phyloP scores from a whole-genome alignment of 2,113 vertebrate genomes.

The Zosterops pallidus region DNA sequence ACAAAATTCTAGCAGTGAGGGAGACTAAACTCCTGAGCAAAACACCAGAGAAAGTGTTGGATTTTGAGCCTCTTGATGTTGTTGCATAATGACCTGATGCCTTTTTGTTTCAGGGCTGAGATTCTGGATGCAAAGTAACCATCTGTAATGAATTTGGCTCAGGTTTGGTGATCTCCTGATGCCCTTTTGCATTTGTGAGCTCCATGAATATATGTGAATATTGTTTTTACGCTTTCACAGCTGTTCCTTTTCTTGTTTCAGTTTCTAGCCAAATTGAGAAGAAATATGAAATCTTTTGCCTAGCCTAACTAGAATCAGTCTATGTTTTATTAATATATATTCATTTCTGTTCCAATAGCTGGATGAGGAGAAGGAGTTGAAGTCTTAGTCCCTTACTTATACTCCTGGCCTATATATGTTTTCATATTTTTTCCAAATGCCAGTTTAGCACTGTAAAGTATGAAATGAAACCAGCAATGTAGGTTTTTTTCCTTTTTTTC shows the following conservation, averaged over 20 bases:
- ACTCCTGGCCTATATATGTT: not conserved
- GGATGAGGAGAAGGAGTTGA: not conserved
- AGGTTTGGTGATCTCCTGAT: not conserved
- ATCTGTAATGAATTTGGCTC: not conserved
- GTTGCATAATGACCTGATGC: not conserved
- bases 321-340: not conserved
- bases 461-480: not conserved
- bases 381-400: not conserved
- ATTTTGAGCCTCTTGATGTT: not conserved
- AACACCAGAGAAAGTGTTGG: not conserved
- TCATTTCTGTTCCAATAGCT: not conserved
- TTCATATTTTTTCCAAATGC: not conserved
- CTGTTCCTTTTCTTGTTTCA: not conserved
- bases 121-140: not conserved
- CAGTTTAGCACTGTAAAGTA: not conserved
- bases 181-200: not conserved
- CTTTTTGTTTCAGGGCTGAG: not conserved
- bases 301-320: not conserved
- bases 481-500: not conserved
- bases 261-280: not conserved
- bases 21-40: not conserved
- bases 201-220: not conserved
- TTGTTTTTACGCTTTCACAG: not conserved
- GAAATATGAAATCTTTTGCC: not conserved
- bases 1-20: not conserved